Base-by-base conservation (phyloP, 2,113 vertebrate species). In the Podocnemis expansa region DNA sequence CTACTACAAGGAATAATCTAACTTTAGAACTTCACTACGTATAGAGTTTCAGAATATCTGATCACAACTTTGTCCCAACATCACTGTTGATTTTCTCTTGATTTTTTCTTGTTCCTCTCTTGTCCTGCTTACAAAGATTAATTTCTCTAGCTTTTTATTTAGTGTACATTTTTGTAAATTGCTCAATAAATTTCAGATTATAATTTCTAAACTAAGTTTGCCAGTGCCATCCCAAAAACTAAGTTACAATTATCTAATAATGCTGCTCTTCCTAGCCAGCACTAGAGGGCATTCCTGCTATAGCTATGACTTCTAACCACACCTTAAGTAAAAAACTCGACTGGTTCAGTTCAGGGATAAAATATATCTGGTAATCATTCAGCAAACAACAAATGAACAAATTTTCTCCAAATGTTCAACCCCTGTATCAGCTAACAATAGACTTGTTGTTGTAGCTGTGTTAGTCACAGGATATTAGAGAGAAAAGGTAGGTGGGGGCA, bases 201-300 rank as follows among this genome's bases (percentile, higher is more conserved):
- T n/a, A 51, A n/a, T 51, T 51, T 45, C 76, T 17, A 79, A 79
- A 5, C 41, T 45, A 14, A 27, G 27, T 4, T 49, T 78, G 76
- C 41, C 75, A 27, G 25, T 22, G 21, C 63, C 63, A 38, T 70
- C 34, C 34, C n/a, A 16, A 34, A 34, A 82, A 29, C 25, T 54
- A 78, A 49, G 45, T 47, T 45, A 6, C 22, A 34, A 14, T 43
- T 67, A 14, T 58, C 16, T 16, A 43, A 34, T 19, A 38, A 34
- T 67, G 94, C 75, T 79, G 5, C 85, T 86, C 54, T 31, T 47
- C 78, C 10, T 22, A 56, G 41, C 41, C 6, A 84, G 97, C 98
- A 92, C 97, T 91, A 24, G 98, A 96, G 96, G 98, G 90, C 97
- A 95, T 90, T 95, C 88, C 82, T 16, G 91, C 9, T 82, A 76